Conservation (phyloP, 2,113 vertebrate genomes). For the Eleginops maclovinus region DNA sequence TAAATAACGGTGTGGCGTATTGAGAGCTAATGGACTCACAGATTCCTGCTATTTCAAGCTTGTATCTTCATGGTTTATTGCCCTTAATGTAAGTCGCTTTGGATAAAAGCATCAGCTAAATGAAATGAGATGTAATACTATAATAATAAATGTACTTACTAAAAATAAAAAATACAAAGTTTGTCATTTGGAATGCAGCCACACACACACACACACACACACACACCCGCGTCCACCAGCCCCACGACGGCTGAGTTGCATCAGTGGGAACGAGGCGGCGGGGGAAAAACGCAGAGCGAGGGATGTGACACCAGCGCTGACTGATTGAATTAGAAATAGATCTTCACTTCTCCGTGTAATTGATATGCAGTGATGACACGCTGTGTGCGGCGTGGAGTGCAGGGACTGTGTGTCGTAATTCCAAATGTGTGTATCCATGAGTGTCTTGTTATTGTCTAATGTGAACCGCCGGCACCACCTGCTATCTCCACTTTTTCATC, state of each 20-base stretch:
- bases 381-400: slow-evolving; percentile 44
- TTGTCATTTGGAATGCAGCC: no score
- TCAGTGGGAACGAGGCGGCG: slow-evolving; percentile 43
- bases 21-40: no score
- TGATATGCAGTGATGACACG: slow-evolving; percentile 70
- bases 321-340: slow-evolving; percentile 79
- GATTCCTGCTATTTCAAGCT: no score
- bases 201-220: slow-evolving; percentile 1
- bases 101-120: no score
- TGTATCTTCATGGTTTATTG: no score
- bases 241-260: slow-evolving; percentile 22
- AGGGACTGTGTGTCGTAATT: slow-evolving; percentile 45
- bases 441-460: slow-evolving; percentile 12
- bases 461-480: slow-evolving; percentile 8
- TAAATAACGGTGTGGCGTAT: no score
- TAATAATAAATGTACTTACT: no score
- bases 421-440: neutral
- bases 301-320: slow-evolving; percentile 67
- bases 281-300: slow-evolving; percentile 50
- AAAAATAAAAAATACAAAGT: no score
- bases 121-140: no score
- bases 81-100: no score
- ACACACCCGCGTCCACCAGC: slow-evolving; percentile 27
- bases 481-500: slow-evolving; percentile 18
- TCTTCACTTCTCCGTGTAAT: slow-evolving; percentile 76